A percentile compares a stretch with the other conserved stretches of the same genome.
Evolutionary conservation across 1,140 invertebrate species (phyloP).

Genomic region (Monochamus saltuarius): DNA sequence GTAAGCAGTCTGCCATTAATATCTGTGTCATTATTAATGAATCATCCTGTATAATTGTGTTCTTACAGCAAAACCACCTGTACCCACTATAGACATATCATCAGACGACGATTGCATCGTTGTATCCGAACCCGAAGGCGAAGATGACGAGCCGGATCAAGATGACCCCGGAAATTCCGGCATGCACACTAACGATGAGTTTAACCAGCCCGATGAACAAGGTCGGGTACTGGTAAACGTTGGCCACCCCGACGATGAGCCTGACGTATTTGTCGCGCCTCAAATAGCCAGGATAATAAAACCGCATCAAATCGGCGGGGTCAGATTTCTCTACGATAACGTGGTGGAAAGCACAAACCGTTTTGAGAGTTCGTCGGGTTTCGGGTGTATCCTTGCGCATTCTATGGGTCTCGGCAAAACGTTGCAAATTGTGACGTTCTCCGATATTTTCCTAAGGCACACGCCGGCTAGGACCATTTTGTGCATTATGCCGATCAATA

Average conservation of each 20-base stretch:
- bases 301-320: conserved; percentile 95
- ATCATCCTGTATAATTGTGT: conserved; percentile 11
- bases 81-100: conserved; percentile 67
- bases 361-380: conserved; percentile 57
- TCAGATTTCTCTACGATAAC: conserved; percentile 95
- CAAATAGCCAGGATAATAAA: conserved; percentile 93
- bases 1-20: too few species aligned
- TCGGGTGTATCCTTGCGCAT: conserved; percentile 97
- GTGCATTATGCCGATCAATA: conserved; percentile 98
- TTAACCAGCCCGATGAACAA: conserved; percentile 88
- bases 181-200: conserved; percentile 87
- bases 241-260: conserved; percentile 90
- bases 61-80: conserved; percentile 39
- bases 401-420: conserved; percentile 99
- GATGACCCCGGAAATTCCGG: conserved; percentile 63
- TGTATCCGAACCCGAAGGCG: conserved; percentile 68
- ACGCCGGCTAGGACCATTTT: conserved; percentile 87
- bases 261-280: conserved; percentile 90
- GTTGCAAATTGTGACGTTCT: conserved; percentile 93
- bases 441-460: conserved; percentile 91
- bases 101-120: conserved; percentile 80
- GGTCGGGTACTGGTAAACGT: conserved; percentile 94
- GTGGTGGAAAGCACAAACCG: conserved; percentile 85
- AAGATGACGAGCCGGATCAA: conserved; percentile 59
- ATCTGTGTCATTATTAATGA: too few species aligned